Evolutionary conservation across 2,888 invertebrate species (phyloP), one percentile per base, ranked within the genome.

Genomic region (Leptarthrus brevirostris): DNA sequence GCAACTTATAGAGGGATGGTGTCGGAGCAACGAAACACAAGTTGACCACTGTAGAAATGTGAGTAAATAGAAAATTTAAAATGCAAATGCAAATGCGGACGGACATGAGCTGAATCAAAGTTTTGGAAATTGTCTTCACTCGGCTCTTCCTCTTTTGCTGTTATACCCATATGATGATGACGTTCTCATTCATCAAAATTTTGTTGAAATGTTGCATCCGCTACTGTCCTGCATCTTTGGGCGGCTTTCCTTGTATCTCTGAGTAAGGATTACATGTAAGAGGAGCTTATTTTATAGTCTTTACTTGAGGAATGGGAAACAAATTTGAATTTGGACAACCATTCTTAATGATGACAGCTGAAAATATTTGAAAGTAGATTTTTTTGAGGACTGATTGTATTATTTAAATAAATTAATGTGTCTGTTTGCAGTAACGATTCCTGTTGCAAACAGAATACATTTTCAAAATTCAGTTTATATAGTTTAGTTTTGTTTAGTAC

Each of bases 1-100:
- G 54, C 34, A 44, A 44, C 24, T 64, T 36, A 64, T 44, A 36
- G 36, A 36, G 20, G 14, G 3, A n/a, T 30, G 24, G 24, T 44
- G 24, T 22, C 12, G 20, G 6, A 12, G 47, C 64, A 44, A 44
- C 44, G 64, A 64, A 64, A 64, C 64, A 44, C 20, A 44, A 44
- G 64, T 49, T 24, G 24, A 64, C 47, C 64, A 64, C 24, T 10
- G 22, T 24, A 44, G 22, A 44, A 64, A 64, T 64, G 64, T 64
- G 74, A 56, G 75, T 75, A 75, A 75, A 75, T 75, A 75, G 75
- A 75, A 75, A 75, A 75, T 75, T 74, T 75, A 75, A 75, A 75
- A 75, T 75, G 75, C 75, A 75, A 75, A 75, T 75, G 75, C 75
- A 75, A 75, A 75, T 75, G 34, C 54, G 64, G 47, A 64, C 66